A percentile compares a stretch with the other conserved stretches of the same genome.
phyloP scores from a whole-genome alignment of 2,113 vertebrate species.

The Platichthys flesus region DNA sequence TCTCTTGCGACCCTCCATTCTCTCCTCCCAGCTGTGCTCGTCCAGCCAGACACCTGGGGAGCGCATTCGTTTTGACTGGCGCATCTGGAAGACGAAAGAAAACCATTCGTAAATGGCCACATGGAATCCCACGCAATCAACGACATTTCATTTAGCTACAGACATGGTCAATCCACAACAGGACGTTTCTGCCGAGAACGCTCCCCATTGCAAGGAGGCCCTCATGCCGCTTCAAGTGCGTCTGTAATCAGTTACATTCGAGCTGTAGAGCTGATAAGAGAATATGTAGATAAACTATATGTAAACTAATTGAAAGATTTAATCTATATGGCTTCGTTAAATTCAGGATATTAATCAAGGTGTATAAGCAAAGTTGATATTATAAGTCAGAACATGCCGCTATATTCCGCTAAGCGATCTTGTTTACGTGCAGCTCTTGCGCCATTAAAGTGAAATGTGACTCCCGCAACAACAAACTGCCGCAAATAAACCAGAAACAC shows the following conservation, averaged over 20 bases:
- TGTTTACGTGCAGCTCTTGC: not conserved
- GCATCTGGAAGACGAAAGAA: conserved; percentile 83
- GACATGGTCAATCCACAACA: too few relatives aligned
- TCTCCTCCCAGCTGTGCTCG: conserved; percentile 87
- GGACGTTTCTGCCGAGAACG: too few relatives aligned
- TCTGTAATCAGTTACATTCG: too few relatives aligned
- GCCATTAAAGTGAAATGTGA: not conserved
- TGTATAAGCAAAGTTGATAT: not conserved
- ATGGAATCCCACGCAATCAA: not conserved
- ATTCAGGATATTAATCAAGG: too few relatives aligned
- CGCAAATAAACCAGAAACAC: too few relatives aligned
- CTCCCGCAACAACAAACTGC: too few relatives aligned
- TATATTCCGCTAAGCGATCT: not conserved
- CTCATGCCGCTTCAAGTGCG: too few relatives aligned
- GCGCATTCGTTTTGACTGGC: conserved; percentile 85
- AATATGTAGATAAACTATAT: too few relatives aligned
- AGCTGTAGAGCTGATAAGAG: too few relatives aligned
- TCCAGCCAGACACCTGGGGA: conserved; percentile 85
- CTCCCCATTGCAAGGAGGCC: too few relatives aligned
- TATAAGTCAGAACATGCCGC: not conserved
- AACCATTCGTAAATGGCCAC: not conserved
- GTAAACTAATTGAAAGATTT: too few relatives aligned
- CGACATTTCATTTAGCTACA: not conserved
- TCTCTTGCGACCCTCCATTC: conserved; percentile 85
- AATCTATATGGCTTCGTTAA: too few relatives aligned